phyloP scores from a whole-genome alignment of 1,140 invertebrate genomes.

The Patella vulgata region DNA sequence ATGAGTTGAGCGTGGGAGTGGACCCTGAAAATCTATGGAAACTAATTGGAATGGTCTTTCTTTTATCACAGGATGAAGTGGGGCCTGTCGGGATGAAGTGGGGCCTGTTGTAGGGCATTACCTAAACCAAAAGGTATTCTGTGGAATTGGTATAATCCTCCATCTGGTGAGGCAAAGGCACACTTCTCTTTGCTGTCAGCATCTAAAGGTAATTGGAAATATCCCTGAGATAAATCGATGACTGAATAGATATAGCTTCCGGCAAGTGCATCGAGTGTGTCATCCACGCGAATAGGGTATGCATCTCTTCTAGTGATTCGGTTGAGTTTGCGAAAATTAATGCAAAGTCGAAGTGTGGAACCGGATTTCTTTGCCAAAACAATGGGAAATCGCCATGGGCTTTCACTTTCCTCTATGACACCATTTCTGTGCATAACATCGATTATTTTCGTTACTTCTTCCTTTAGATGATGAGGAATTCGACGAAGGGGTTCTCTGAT shows the following conservation, averaged over 20 bases:
- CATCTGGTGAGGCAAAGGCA: too few species aligned
- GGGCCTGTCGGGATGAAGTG: background rate
- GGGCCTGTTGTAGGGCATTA: background rate
- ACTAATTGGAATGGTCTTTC: slow-evolving; percentile 28
- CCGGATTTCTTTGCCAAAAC: slow-evolving; percentile 69
- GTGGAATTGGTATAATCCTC: too few species aligned
- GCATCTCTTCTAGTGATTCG: slow-evolving; percentile 40
- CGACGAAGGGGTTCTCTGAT: slow-evolving; percentile 24
- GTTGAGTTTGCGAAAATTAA: slow-evolving; percentile 69
- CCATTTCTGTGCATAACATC: too few species aligned
- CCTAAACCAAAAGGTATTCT: slow-evolving; percentile 36
- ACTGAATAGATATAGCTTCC: too few species aligned
- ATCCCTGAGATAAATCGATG: too few species aligned
- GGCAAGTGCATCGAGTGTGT: slow-evolving; percentile 57
- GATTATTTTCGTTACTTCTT: too few species aligned
- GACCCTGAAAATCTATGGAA: slow-evolving; percentile 37
- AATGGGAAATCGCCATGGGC: slow-evolving; percentile 44
- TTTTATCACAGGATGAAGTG: background rate
- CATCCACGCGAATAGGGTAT: slow-evolving; percentile 62
- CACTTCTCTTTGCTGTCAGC: too few species aligned
- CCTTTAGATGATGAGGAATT: too few species aligned
- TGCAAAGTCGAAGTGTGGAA: slow-evolving; percentile 62
- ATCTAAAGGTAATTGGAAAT: too few species aligned
- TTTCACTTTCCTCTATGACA: too few species aligned
- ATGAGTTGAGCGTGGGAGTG: slow-evolving; percentile 23